Conservation (phyloP, 2,797 vertebrate genomes). For the Anas capensis region DNA sequence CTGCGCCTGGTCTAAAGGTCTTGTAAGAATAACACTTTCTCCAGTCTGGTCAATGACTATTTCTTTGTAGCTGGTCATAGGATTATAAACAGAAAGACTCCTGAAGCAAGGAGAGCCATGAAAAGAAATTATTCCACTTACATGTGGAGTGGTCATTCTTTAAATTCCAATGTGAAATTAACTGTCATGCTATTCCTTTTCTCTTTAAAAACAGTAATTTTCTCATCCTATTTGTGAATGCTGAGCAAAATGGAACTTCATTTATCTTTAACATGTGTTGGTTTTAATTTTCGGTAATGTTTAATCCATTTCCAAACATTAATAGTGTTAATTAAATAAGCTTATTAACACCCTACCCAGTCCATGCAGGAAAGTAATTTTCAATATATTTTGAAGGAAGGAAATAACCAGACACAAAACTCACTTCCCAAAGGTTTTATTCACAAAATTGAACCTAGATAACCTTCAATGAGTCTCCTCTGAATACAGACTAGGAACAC, state of each 20-base stretch:
- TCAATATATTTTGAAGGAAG: not conserved
- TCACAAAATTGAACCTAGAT: not conserved
- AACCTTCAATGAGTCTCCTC: rapidly evolving
- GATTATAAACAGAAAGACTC: not conserved
- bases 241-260: not conserved
- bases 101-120: not conserved
- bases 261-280: rapidly evolving
- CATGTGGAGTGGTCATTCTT: not conserved
- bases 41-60: not conserved
- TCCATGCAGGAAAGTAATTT: not conserved
- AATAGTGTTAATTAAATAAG: not conserved
- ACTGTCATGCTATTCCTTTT: not conserved
- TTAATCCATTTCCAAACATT: not conserved
- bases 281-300: not conserved
- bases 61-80: not conserved
- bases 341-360: not conserved
- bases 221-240: not conserved
- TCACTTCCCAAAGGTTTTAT: not conserved
- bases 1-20: not conserved
- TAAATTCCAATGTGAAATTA: not conserved
- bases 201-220: not conserved
- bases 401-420: not conserved
- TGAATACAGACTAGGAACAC: not conserved
- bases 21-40: not conserved
- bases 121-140: not conserved